Conservation (phyloP, 2,797 vertebrate genomes). For the Odontamblyopus lacepedii region DNA sequence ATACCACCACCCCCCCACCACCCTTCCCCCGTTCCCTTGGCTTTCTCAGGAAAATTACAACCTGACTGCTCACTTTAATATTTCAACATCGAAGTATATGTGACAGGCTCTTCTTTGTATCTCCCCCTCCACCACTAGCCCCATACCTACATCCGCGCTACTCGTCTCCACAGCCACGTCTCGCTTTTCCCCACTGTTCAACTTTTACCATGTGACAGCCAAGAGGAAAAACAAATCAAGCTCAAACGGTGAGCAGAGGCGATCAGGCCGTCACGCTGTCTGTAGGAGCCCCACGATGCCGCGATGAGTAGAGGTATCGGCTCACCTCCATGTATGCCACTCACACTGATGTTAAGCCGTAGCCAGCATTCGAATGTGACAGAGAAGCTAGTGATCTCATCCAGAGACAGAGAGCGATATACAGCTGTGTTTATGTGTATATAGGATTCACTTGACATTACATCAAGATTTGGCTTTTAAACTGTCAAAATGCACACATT, state of each 20-base stretch:
- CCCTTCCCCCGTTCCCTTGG: slow-evolving; percentile 70
- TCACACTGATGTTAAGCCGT: slow-evolving; percentile 38
- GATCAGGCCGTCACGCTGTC: slow-evolving; percentile 63
- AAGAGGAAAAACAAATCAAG: slow-evolving; percentile 68
- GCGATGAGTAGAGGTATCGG: slow-evolving; percentile 65
- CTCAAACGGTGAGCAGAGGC: slow-evolving; percentile 55
- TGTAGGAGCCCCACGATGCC: slow-evolving; percentile 51
- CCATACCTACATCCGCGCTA: slow-evolving; percentile 44
- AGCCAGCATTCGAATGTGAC: slow-evolving; percentile 51
- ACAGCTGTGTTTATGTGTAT: neutral
- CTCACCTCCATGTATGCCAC: slow-evolving; percentile 50
- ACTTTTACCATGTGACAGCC: slow-evolving; percentile 73
- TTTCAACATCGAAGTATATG: slow-evolving; percentile 82
- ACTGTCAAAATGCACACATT: neutral
- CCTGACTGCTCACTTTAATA: slow-evolving; percentile 83
- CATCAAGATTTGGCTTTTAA: neutral
- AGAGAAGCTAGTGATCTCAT: slow-evolving; percentile 62
- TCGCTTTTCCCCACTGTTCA: slow-evolving; percentile 59
- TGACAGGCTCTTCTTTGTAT: slow-evolving; percentile 82
- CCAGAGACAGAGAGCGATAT: slow-evolving; percentile 37
- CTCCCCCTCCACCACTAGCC: slow-evolving; percentile 27
- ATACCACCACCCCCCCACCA: slow-evolving; percentile 32
- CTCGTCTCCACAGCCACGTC: slow-evolving; percentile 50
- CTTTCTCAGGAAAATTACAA: slow-evolving; percentile 83
- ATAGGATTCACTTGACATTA: neutral